Percentiles rank a stretch among this genome's conserved stretches.
Evolutionary conservation across 1,140 invertebrate species (phyloP).

Genomic region (Acromyrmex charruanus): DNA sequence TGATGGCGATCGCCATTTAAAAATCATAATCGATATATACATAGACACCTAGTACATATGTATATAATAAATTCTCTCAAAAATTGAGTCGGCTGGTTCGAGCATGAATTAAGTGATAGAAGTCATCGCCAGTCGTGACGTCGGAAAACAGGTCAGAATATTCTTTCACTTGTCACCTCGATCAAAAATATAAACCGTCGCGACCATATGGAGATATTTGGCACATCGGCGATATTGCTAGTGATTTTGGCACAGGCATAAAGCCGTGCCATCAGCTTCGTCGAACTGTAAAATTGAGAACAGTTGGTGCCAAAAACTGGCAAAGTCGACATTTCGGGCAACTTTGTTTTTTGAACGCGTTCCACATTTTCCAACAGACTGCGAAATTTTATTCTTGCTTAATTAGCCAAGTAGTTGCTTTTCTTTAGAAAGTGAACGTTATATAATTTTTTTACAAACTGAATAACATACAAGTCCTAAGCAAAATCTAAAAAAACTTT

Average conservation of each 20-base stretch:
- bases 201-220: conserved; percentile 37
- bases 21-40: too few relatives aligned
- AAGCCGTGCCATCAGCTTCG: conserved; percentile 22
- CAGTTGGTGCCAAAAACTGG: conserved; percentile 45
- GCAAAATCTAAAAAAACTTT: background rate
- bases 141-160: conserved; percentile 38
- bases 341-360: conserved; percentile 31
- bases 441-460: conserved; percentile 10
- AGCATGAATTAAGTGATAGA: conserved; percentile 9
- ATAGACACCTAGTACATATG: background rate
- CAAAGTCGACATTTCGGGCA: conserved; percentile 26
- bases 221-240: conserved; percentile 19
- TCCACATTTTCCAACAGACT: conserved; percentile 34
- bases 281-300: conserved; percentile 43
- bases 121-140: conserved; percentile 14
- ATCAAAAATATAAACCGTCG: conserved; percentile 51
- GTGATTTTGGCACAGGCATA: conserved; percentile 35
- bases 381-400: conserved; percentile 18
- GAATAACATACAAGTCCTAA: background rate
- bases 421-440: background rate
- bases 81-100: background rate
- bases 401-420: conserved; percentile 4
- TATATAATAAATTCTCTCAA: background rate
- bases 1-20: background rate
- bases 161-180: conserved; percentile 18